Base-by-base conservation (phyloP, 2,113 vertebrate species). In the Chrysochloris asiatica region DNA sequence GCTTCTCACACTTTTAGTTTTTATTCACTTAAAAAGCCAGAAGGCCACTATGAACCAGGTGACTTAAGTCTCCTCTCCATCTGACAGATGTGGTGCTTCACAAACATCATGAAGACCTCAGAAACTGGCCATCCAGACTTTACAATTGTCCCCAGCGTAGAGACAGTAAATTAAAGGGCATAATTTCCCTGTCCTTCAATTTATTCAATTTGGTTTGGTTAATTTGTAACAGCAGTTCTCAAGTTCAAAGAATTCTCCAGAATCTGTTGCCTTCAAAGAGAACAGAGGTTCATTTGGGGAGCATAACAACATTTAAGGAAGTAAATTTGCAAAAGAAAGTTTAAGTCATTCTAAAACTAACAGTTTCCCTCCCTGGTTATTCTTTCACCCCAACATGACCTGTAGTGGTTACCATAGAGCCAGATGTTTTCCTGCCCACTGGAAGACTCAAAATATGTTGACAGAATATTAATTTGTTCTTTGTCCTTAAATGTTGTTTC, bases 381-480 rank as follows among this genome's bases (percentile, higher is more conserved):
- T 93, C 50, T 72, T 45, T 81, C 48, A 45, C 16, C 78, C 14
- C 90, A 26, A 28, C 2, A 65, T 45, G 88, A 80, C 45, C 83
- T 88, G 30, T 28, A 38, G 76, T 89, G 41, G 69, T 96, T 91
- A 77, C 88, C 90, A 95, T 63, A 85, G 93, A 54, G 93, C 91
- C 59, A 85, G 84, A 72, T 82, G 84, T 86, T 75, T 93, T 65
- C 75, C 54, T 75, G 41, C 52, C 84, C 56, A 59, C 26, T 86
- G 61, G 63, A 79, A 91, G 52, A 94, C n/a, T 88, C 56, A 83
- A 91, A 94, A 56, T 92, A 77, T 83, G 50, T 78, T 88, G 63
- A 85, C 43, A 86, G 75, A 81, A 91, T 86, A 83, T 77, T 89
- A 79, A 75, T 90, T 87, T 87, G 81, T 59, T 93, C 85, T 89